phyloP scores from a whole-genome alignment of 2,113 vertebrate genomes.

The Gallinago undulata region DNA sequence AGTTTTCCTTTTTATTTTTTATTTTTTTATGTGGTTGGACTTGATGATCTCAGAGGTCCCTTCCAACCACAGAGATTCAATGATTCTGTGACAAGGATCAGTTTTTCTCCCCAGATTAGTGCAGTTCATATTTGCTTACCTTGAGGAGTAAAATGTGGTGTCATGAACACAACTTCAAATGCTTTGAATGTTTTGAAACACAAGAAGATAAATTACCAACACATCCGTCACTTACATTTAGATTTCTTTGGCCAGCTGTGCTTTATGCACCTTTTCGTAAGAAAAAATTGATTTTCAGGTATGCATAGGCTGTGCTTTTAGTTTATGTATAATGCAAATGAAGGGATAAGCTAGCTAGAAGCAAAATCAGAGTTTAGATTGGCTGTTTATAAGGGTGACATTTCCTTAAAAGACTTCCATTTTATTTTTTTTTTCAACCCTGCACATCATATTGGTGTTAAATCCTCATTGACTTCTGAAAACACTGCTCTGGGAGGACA shows the following conservation, averaged over 20 bases:
- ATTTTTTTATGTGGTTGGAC: too few relatives aligned
- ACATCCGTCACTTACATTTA: not conserved
- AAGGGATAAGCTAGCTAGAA: not conserved
- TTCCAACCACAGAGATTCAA: too few relatives aligned
- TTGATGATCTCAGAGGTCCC: too few relatives aligned
- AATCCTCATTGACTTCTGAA: not conserved
- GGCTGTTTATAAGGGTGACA: not conserved
- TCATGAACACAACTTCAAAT: not conserved
- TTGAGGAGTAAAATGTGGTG: not conserved
- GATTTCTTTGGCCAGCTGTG: not conserved
- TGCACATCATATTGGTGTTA: slow-evolving; percentile 1
- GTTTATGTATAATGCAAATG: not conserved
- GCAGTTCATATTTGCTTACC: not conserved
- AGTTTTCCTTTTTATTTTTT: not conserved
- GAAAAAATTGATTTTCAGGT: not conserved
- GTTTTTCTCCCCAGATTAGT: not conserved
- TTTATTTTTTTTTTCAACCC: not conserved
- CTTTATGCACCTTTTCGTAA: not conserved
- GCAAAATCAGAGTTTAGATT: not conserved
- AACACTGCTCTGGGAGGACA: not conserved
- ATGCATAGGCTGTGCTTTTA: not conserved
- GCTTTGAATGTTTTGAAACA: not conserved
- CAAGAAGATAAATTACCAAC: not conserved
- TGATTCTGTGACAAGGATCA: not conserved
- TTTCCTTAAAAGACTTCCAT: not conserved